Evolutionary conservation across 2,888 invertebrate species (phyloP).

Genomic region (Zaprionus obscuricornis): DNA sequence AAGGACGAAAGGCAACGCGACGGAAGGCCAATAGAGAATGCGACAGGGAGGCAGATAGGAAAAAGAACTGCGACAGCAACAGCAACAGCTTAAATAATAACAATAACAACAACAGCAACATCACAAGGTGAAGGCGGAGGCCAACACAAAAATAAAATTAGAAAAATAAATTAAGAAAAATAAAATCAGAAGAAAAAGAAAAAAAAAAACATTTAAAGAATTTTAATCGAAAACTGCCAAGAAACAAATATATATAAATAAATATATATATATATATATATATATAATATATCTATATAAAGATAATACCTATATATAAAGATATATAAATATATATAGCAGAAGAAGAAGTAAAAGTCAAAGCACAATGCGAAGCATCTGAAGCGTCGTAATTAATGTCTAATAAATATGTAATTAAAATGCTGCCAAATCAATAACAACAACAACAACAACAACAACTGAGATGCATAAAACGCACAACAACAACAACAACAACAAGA

Average conservation of each 20-base stretch:
- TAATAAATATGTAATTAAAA: slow-evolving; percentile 70
- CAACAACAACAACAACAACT: slow-evolving; percentile 33
- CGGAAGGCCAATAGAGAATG: slow-evolving; percentile 22
- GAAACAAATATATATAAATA: slow-evolving; percentile 57
- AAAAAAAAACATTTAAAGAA: slow-evolving; percentile 58
- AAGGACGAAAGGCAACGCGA: neutral
- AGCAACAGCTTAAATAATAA: neutral
- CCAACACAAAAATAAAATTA: neutral
- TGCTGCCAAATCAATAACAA: slow-evolving; percentile 60
- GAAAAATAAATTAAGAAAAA: neutral
- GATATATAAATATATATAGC: slow-evolving; percentile 24
- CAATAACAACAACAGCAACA: neutral
- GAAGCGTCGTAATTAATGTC: no score
- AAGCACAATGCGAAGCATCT: neutral
- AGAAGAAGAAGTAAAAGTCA: neutral
- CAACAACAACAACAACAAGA: slow-evolving; percentile 17
- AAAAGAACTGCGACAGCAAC: slow-evolving; percentile 14
- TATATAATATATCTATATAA: slow-evolving; percentile 41
- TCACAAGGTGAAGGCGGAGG: neutral
- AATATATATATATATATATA: slow-evolving; percentile 28
- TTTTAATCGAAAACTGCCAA: slow-evolving; percentile 77
- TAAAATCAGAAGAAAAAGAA: slow-evolving; percentile 10
- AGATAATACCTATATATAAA: slow-evolving; percentile 24
- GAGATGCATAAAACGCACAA: slow-evolving; percentile 45
- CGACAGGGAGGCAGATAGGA: slow-evolving; percentile 12